Evolutionary conservation across 2,888 invertebrate genomes (phyloP).

Genomic region (Syrphus vitripennis): DNA sequence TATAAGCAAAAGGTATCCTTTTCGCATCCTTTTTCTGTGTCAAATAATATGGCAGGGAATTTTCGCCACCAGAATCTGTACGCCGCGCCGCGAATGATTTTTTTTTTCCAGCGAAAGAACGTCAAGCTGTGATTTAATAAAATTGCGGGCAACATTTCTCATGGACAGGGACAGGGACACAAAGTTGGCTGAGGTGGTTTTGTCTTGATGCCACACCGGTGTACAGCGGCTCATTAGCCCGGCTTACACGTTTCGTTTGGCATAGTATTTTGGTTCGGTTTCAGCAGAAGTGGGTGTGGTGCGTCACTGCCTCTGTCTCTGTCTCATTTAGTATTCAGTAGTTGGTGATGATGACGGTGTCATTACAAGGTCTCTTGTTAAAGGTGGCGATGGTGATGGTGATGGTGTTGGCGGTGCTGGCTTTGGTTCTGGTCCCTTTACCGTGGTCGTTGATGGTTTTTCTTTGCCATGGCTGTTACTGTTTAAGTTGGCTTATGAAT

Average conservation of each 20-base stretch:
- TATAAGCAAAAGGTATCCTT: not conserved
- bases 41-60: constrained; percentile 22
- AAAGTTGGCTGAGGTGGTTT: constrained; percentile 8
- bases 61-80: constrained; percentile 25
- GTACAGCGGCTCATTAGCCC: constrained; percentile 13
- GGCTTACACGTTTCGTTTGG: constrained; percentile 36
- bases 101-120: constrained; percentile 23
- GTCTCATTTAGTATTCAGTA: constrained; percentile 64
- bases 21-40: constrained; percentile 17
- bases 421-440: not conserved
- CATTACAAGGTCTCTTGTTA: constrained; percentile 48
- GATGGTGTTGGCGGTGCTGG: not conserved
- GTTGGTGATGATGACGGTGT: constrained; percentile 56
- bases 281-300: not conserved
- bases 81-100: constrained; percentile 18
- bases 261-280: not conserved
- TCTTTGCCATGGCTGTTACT: not conserved
- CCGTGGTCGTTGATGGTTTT: constrained; percentile 13
- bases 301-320: constrained; percentile 6
- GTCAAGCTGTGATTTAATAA: constrained; percentile 66
- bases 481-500: constrained; percentile 66
- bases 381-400: constrained; percentile 12
- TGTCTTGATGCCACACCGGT: constrained; percentile 10
- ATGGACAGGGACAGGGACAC: no score
- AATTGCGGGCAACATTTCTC: constrained; percentile 64